Conservation (phyloP, 2,888 invertebrate genomes). For the Salpingus planirostris region DNA sequence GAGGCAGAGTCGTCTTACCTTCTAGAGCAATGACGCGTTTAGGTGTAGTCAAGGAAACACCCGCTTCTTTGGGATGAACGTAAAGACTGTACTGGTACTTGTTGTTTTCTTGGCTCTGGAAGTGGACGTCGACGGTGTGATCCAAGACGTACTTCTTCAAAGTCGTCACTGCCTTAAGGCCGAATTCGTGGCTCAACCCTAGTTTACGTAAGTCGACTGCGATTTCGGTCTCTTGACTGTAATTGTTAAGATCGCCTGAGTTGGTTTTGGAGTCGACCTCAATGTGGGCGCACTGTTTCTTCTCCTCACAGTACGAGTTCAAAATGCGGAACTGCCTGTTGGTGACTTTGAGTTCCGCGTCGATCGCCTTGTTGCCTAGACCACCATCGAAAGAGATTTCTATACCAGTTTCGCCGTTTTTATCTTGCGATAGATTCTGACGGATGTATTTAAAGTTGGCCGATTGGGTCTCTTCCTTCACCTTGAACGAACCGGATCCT, state of each 20-base stretch:
- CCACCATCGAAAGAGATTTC: conserved; percentile 60
- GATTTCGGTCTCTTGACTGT: conserved; percentile 55
- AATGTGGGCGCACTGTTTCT: conserved; percentile 67
- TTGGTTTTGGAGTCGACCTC: conserved; percentile 55
- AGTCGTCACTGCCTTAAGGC: conserved; percentile 56
- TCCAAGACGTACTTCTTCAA: conserved; percentile 52
- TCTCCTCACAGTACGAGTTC: conserved; percentile 68
- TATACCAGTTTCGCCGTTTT: conserved; percentile 59
- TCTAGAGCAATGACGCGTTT: conserved; percentile 59
- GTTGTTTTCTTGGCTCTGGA: conserved; percentile 57
- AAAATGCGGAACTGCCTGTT: conserved; percentile 63
- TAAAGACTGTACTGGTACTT: conserved; percentile 65
- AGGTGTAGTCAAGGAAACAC: conserved; percentile 58
- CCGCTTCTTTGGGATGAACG: conserved; percentile 53
- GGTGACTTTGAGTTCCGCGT: conserved; percentile 61
- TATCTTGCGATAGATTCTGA: conserved; percentile 48
- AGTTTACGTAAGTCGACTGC: conserved; percentile 64
- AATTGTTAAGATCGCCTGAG: conserved; percentile 40
- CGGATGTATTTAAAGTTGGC: conserved; percentile 67
- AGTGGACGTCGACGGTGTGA: conserved; percentile 62
- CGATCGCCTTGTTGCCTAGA: conserved; percentile 60
- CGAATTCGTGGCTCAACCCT: conserved; percentile 66
- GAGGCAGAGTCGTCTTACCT: conserved; percentile 30
- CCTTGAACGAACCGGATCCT: conserved; percentile 63
- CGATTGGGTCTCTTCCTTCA: conserved; percentile 58